Conservation (phyloP, 2,888 invertebrate species). For the Poecilus cupreus region DNA sequence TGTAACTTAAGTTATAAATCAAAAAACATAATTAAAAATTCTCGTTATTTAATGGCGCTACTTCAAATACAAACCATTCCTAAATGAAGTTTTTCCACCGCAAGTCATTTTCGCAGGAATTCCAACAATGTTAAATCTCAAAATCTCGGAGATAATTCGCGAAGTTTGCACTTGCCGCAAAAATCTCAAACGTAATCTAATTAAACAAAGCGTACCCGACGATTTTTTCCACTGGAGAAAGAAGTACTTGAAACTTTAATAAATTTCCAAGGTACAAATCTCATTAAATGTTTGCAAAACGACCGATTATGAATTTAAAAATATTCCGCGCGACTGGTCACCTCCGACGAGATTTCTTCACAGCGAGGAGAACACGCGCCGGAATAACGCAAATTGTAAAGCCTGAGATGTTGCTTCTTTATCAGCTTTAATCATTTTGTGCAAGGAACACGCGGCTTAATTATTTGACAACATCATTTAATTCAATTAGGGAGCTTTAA, state of each 20-base stretch:
- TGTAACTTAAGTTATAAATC: neutral
- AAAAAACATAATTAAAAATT: constrained; percentile 1
- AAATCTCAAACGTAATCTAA: constrained; percentile 4
- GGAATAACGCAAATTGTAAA: neutral
- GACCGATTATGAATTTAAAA: constrained; percentile 28
- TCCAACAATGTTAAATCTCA: neutral
- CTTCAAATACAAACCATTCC: neutral
- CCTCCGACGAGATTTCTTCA: constrained; percentile 37
- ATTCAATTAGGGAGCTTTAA: neutral
- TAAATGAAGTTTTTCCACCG: neutral
- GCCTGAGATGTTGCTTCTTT: neutral
- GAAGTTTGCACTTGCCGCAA: neutral
- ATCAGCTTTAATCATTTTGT: neutral
- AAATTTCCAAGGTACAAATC: constrained; percentile 27
- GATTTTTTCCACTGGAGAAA: neutral
- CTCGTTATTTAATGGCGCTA: neutral
- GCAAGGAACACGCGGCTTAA: neutral
- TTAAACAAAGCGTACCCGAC: neutral
- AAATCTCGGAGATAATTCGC: neutral
- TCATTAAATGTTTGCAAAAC: constrained; percentile 35
- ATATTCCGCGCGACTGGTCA: constrained; percentile 7
- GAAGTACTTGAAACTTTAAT: constrained; percentile 15
- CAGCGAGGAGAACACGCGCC: neutral
- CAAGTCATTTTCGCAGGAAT: neutral
- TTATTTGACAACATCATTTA: neutral